Conservation (phyloP, 2,113 vertebrate species). For the Enhydra lutris region DNA sequence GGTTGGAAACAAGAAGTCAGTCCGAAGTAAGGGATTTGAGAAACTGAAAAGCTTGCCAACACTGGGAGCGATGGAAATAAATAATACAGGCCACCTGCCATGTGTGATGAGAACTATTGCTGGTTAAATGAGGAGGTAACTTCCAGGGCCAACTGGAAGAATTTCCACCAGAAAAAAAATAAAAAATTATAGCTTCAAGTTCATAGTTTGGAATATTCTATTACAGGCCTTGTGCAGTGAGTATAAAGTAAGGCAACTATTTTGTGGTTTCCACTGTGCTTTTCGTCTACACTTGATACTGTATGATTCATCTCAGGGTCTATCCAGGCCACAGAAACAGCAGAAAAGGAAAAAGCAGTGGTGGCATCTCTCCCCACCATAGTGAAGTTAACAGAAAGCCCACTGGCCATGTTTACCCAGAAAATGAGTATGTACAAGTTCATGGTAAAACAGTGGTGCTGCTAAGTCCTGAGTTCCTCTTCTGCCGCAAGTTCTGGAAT, state of each 20-base stretch:
- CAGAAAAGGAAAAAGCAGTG: neutral
- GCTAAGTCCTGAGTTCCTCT: neutral
- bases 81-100: neutral
- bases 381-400: neutral
- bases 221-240: neutral
- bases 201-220: neutral
- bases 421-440: neutral
- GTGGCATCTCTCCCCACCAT: neutral
- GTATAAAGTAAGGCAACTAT: neutral
- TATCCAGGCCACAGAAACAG: neutral
- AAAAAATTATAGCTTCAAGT: neutral
- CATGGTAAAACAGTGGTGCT: neutral
- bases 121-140: neutral
- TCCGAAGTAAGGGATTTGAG: neutral
- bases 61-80: neutral
- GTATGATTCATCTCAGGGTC: neutral
- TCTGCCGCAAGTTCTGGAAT: neutral
- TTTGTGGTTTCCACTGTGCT: neutral
- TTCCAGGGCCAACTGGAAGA: neutral
- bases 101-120: neutral
- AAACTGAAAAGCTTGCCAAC: neutral
- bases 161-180: neutral
- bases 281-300: neutral
- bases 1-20: neutral
- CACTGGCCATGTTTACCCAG: neutral